These are phyloP conservation scores for Hedychridium roseum DNA, from an alignment of 2,888 invertebrate species.

Conservation along the genomic window DNA sequence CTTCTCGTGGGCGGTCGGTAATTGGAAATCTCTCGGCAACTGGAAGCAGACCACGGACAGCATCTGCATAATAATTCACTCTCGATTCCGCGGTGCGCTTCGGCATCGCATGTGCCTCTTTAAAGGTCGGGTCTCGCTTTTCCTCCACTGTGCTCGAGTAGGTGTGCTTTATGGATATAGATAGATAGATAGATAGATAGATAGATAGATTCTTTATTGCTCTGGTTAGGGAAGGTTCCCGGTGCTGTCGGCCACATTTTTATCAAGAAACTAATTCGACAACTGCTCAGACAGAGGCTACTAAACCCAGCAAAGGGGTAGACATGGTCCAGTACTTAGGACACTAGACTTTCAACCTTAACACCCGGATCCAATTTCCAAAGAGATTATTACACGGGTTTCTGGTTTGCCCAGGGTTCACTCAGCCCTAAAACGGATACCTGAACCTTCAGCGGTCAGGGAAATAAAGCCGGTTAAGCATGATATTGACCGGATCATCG, in stretches of 20 bases:
- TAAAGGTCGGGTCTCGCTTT: conserved; percentile 17
- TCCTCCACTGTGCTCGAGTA: conserved; percentile 23
- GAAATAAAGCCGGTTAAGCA: conserved; percentile 7
- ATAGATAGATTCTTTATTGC: too few species aligned
- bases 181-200: too few species aligned
- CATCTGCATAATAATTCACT: conserved; percentile 11
- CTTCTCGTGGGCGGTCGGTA: conserved; percentile 6
- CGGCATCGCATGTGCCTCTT: not conserved
- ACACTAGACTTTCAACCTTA: too few species aligned
- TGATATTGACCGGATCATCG: not conserved
- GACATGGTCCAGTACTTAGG: too few species aligned
- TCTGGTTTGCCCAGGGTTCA: too few species aligned
- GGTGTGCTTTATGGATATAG: conserved; percentile 30
- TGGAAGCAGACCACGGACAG: not conserved
- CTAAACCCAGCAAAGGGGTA: too few species aligned
- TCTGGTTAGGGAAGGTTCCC: too few species aligned
- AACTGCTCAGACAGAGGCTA: too few species aligned
- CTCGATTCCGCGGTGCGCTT: conserved; percentile 13
- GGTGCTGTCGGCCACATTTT: too few species aligned
- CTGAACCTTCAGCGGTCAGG: conserved; percentile 3
- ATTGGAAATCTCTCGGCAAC: conserved; percentile 8
- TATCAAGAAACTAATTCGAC: too few species aligned
- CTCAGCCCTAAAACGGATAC: not conserved
- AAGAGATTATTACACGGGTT: too few species aligned
- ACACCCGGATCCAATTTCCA: too few species aligned